A percentile compares a stretch with the other conserved stretches of the same genome.
Conservation (phyloP, 2,797 vertebrate genomes). For the Mormyrus proboscirostris region DNA sequence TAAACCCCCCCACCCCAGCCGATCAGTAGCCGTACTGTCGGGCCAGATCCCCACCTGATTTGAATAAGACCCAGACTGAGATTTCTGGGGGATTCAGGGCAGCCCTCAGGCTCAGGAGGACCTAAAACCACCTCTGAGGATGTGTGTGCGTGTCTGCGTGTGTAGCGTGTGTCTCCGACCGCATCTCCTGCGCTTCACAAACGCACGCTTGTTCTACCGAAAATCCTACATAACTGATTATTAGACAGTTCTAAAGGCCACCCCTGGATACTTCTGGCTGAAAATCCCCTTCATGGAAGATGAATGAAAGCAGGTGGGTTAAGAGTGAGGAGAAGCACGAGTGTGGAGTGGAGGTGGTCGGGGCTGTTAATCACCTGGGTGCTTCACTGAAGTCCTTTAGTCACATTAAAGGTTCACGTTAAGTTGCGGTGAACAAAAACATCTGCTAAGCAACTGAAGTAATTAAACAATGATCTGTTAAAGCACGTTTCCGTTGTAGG, state of each 20-base stretch:
- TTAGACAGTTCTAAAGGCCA: neutral
- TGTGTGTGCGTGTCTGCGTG: neutral
- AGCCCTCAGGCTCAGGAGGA: neutral
- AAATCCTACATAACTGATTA: neutral
- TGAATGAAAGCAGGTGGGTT: neutral
- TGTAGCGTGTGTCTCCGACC: neutral
- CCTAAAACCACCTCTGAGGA: neutral
- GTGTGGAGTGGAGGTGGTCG: neutral
- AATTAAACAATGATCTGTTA: neutral
- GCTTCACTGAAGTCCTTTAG: neutral
- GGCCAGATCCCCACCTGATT: neutral
- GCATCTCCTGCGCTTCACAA: neutral
- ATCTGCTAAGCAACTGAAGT: neutral
- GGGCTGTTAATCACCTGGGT: neutral
- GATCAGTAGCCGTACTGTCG: neutral
- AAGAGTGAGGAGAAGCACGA: neutral
- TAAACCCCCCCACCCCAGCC: neutral
- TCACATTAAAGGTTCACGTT: neutral
- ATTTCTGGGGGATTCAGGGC: neutral
- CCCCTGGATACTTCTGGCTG: neutral
- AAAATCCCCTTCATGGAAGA: neutral
- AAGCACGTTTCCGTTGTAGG: neutral
- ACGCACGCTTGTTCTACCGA: neutral
- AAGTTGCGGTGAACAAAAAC: neutral
- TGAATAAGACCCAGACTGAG: conserved; percentile 16